phyloP scores from a whole-genome alignment of 2,797 vertebrate genomes.

The Ammospiza maritima region DNA sequence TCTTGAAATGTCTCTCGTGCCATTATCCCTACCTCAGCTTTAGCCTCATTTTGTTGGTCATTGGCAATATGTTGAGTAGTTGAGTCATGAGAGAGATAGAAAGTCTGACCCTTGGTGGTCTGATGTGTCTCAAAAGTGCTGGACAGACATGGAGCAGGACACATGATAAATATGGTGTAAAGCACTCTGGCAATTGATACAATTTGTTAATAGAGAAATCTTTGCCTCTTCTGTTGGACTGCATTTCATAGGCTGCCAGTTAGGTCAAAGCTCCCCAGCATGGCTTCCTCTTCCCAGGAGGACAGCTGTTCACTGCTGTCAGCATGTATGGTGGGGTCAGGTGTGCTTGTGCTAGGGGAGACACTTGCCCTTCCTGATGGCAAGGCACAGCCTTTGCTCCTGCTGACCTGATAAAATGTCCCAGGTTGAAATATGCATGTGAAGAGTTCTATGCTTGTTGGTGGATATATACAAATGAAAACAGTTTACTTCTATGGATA shows the following conservation, averaged over 20 bases:
- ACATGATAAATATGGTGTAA: accelerated
- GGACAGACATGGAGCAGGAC: not conserved
- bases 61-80: not conserved
- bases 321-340: accelerated
- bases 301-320: not conserved
- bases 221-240: not conserved
- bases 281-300: not conserved
- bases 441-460: not conserved
- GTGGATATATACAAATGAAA: not conserved
- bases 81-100: not conserved
- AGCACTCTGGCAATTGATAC: not conserved
- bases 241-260: not conserved
- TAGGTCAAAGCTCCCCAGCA: not conserved
- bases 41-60: not conserved
- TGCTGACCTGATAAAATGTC: not conserved
- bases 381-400: not conserved
- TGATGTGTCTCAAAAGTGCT: not conserved
- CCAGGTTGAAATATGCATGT: not conserved
- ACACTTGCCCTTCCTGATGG: not conserved
- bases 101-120: not conserved
- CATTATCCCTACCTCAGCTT: not conserved
- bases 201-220: not conserved
- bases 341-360: too few relatives aligned
- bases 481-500: accelerated
- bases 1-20: not conserved